A percentile compares a stretch with the other conserved stretches of the same genome.
Conservation (phyloP, 1,140 invertebrate genomes). For the Euglossa dilemma region DNA sequence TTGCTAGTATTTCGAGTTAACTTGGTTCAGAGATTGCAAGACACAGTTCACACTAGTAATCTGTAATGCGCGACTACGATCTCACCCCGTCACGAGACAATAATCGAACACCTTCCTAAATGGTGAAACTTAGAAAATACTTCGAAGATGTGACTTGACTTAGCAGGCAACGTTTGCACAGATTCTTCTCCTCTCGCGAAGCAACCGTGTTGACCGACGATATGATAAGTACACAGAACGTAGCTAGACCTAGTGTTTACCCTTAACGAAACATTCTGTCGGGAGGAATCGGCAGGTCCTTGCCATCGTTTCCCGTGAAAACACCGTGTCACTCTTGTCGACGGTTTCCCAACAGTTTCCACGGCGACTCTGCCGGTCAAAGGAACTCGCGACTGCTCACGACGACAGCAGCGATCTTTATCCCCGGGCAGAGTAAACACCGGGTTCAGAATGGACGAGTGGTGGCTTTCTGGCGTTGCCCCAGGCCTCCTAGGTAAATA, state of each 20-base stretch:
- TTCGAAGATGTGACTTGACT: too few species aligned
- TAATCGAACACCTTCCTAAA: too few species aligned
- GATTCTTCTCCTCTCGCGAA: too few species aligned
- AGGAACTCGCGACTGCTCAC: not conserved
- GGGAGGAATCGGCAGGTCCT: not conserved
- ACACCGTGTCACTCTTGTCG: not conserved
- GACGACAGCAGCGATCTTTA: conserved; percentile 69
- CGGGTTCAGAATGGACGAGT: conserved; percentile 10
- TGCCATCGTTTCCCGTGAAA: not conserved
- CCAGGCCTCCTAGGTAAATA: conserved; percentile 57
- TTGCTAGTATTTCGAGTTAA: too few species aligned
- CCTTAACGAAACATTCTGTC: not conserved
- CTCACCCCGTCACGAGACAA: too few species aligned
- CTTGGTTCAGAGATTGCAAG: too few species aligned
- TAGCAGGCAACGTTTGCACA: too few species aligned
- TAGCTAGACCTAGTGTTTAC: not conserved
- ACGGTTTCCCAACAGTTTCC: conserved; percentile 19
- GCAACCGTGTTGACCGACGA: too few species aligned
- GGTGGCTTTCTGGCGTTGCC: conserved; percentile 45
- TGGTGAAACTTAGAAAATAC: too few species aligned
- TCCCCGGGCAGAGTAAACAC: conserved; percentile 75
- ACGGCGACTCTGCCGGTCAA: not conserved
- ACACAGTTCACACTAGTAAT: too few species aligned
- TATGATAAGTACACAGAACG: too few species aligned
- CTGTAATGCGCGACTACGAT: too few species aligned